phyloP scores from a whole-genome alignment of 30 jellyfish, hydroid and myxozoan species.

The Turritopsis dohrnii region DNA sequence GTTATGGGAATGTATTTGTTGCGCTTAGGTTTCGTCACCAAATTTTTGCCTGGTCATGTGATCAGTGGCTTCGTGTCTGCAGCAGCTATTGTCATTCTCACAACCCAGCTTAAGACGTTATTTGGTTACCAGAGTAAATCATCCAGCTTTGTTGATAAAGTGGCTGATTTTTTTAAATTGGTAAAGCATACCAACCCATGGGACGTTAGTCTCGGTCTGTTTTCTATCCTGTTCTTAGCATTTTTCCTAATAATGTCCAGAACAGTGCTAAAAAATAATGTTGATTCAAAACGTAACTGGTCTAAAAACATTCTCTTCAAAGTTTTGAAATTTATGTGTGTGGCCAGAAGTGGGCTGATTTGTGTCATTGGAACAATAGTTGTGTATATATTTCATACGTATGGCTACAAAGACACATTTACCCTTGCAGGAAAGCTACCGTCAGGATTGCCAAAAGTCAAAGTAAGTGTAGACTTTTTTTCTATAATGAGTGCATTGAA shows the following conservation, averaged over 20 bases:
- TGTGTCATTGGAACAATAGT: conserved; percentile 50
- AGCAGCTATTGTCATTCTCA: conserved; percentile 50
- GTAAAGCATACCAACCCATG: conserved; percentile 50
- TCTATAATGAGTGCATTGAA: neutral
- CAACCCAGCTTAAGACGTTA: conserved; percentile 58
- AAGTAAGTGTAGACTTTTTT: conserved; percentile 29
- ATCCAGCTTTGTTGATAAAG: conserved; percentile 27
- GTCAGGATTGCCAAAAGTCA: conserved; percentile 55
- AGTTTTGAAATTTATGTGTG: conserved; percentile 28
- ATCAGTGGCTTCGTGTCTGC: conserved; percentile 89
- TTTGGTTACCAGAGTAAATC: conserved; percentile 61
- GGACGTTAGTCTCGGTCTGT: conserved; percentile 60
- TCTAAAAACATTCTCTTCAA: conserved; percentile 29
- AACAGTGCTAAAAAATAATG: conserved; percentile 12
- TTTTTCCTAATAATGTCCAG: conserved; percentile 23
- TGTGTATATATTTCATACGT: conserved; percentile 29
- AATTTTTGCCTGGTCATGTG: conserved; percentile 67
- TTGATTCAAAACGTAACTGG: neutral
- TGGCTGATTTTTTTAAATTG: conserved; percentile 41
- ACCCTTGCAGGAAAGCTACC: conserved; percentile 56
- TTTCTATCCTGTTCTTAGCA: conserved; percentile 27
- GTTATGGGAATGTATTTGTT: conserved; percentile 52
- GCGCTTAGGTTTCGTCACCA: conserved; percentile 65
- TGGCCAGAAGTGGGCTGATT: conserved; percentile 60
- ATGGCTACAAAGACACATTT: conserved; percentile 37